These are phyloP conservation scores for Strigamia crassipes DNA, from an alignment of 2,888 invertebrate species.

Conservation along the genomic window DNA sequence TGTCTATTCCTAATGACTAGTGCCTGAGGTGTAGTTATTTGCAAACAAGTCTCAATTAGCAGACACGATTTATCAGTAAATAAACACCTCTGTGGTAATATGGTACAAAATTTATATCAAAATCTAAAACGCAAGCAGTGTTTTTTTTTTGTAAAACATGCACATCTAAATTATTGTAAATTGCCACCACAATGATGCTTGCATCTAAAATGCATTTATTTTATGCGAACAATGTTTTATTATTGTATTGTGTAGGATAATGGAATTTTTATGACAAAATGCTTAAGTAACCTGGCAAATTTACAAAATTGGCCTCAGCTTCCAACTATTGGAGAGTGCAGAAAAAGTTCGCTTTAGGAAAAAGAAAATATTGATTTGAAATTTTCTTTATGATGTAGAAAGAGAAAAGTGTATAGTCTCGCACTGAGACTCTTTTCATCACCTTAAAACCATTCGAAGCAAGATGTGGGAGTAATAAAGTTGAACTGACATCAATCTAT, in stretches of 20 bases:
- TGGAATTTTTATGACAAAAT: conserved; percentile 43
- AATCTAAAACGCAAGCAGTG: no score
- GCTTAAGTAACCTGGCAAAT: conserved; percentile 36
- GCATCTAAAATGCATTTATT: not conserved
- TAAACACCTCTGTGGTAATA: no score
- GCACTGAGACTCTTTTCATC: conserved; percentile 37
- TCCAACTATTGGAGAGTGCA: not conserved
- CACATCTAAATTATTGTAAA: not conserved
- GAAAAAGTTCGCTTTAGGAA: not conserved
- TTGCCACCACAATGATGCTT: not conserved
- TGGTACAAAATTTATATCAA: no score
- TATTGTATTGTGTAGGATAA: not conserved
- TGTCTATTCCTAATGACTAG: no score
- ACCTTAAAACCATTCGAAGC: conserved; percentile 28
- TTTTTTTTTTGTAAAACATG: no score
- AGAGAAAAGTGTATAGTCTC: conserved; percentile 28
- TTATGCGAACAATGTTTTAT: no score
- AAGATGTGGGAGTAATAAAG: conserved; percentile 21
- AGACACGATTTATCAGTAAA: no score
- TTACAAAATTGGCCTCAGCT: conserved; percentile 45
- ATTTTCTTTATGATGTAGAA: not conserved
- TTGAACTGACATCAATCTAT: conserved; percentile 31
- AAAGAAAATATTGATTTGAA: conserved; percentile 31
- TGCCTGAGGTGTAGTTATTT: no score
- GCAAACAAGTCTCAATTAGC: no score